These are phyloP conservation scores for Apogon hyalosoma DNA, from an alignment of 2,797 vertebrate species.

Conservation along the genomic window DNA sequence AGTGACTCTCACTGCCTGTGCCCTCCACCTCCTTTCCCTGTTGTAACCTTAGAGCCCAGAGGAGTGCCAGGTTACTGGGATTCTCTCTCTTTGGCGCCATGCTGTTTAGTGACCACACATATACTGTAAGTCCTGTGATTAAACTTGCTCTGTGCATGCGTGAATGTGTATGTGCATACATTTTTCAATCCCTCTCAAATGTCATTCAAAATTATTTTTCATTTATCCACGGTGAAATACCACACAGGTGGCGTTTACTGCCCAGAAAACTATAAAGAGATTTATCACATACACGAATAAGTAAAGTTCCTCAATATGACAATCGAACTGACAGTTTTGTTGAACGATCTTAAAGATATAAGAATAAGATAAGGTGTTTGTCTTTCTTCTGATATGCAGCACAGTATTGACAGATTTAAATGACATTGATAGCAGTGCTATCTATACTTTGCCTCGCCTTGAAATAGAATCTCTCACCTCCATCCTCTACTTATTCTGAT, in stretches of 20 bases:
- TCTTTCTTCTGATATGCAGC: not conserved
- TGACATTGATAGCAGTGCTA: conserved; percentile 12
- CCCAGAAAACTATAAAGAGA: conserved; percentile 15
- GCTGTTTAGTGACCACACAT: conserved; percentile 75
- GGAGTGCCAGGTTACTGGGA: conserved; percentile 79
- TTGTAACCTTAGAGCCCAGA: conserved; percentile 75
- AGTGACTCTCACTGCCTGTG: conserved; percentile 78
- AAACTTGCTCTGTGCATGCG: conserved; percentile 43
- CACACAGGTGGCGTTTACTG: conserved; percentile 11
- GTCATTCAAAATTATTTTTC: conserved; percentile 42
- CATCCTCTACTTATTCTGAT: conserved; percentile 94
- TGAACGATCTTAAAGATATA: not conserved
- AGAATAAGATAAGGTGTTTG: conserved; percentile 6
- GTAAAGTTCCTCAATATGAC: conserved; percentile 11
- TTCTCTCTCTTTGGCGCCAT: conserved; percentile 78
- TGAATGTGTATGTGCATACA: conserved; percentile 33
- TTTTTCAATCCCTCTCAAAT: conserved; percentile 43
- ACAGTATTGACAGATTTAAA: conserved; percentile 5
- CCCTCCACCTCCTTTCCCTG: conserved; percentile 70
- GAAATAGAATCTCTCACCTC: conserved; percentile 66
- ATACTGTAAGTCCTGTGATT: conserved; percentile 69
- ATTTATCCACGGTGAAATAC: conserved; percentile 21
- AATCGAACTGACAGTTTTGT: conserved; percentile 16
- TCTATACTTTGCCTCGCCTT: conserved; percentile 17
- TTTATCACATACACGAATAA: conserved; percentile 17